Evolutionary conservation across 1,140 invertebrate species (phyloP).

Genomic region (Luehdorfia chinensis): DNA sequence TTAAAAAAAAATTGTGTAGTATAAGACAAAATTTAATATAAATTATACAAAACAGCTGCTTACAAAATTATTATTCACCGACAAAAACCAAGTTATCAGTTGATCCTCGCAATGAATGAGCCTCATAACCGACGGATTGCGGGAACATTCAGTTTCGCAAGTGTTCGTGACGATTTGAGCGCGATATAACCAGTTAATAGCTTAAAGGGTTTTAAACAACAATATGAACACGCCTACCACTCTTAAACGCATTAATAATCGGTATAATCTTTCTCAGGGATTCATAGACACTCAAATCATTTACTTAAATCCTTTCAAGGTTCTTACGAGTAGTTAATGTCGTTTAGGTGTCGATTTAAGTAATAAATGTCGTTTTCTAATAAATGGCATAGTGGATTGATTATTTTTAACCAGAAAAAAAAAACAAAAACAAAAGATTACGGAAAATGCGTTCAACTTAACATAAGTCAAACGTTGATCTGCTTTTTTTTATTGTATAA

Average conservation of each 20-base stretch:
- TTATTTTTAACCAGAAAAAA: too few species aligned
- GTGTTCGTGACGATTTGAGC: slow-evolving; percentile 36
- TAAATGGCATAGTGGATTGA: too few species aligned
- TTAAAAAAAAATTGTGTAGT: too few species aligned
- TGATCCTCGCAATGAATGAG: slow-evolving; percentile 19
- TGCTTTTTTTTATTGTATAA: too few species aligned
- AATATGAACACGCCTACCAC: slow-evolving; percentile 46
- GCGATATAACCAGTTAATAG: slow-evolving; percentile 39
- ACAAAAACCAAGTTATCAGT: neutral
- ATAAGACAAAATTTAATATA: slow-evolving; percentile 9
- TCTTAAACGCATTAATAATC: slow-evolving; percentile 35
- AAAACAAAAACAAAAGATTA: too few species aligned
- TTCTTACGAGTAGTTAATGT: slow-evolving; percentile 10
- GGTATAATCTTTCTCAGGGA: slow-evolving; percentile 44
- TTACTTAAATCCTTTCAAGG: slow-evolving; percentile 39
- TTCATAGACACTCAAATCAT: slow-evolving; percentile 29
- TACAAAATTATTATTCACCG: slow-evolving; percentile 3
- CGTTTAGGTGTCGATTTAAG: neutral
- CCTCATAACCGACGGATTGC: slow-evolving; percentile 21
- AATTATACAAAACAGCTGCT: slow-evolving; percentile 8
- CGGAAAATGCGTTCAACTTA: too few species aligned
- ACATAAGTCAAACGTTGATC: too few species aligned
- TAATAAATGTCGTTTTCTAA: too few species aligned
- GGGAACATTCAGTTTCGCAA: slow-evolving; percentile 23
- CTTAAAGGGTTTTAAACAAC: slow-evolving; percentile 53